These are phyloP conservation scores for Myxocyprinus asiaticus DNA, from an alignment of 2,113 vertebrate species.

Conservation along the genomic window DNA sequence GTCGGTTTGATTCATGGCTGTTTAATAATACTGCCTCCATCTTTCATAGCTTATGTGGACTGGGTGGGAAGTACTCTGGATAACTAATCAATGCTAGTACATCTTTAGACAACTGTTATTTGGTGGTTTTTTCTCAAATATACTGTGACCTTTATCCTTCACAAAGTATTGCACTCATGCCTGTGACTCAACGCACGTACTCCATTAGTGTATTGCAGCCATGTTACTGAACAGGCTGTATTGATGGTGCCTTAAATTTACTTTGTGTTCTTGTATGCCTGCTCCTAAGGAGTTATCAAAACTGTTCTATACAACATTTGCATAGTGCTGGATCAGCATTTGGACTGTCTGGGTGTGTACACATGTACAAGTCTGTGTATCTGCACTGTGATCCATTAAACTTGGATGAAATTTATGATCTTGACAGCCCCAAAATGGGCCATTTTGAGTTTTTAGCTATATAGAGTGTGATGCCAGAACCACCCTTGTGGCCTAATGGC, in stretches of 20 bases:
- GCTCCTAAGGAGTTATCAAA: neutral
- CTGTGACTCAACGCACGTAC: neutral
- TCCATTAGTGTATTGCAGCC: neutral
- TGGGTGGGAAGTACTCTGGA: slow-evolving; percentile 18
- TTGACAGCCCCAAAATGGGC: slow-evolving; percentile 21
- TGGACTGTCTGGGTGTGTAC: slow-evolving; percentile 22
- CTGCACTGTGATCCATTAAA: slow-evolving; percentile 81
- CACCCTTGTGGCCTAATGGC: slow-evolving; percentile 56
- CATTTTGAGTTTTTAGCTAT: neutral
- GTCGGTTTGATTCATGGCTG: neutral
- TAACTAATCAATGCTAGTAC: neutral
- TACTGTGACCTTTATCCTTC: slow-evolving; percentile 10
- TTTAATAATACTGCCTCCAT: slow-evolving; percentile 11
- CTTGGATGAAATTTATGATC: neutral
- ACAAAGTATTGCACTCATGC: neutral
- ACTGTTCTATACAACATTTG: slow-evolving; percentile 6
- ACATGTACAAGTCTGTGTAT: slow-evolving; percentile 52
- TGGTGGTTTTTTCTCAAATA: neutral
- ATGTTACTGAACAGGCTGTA: neutral
- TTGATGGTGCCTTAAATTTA: slow-evolving; percentile 17
- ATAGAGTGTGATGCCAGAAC: slow-evolving; percentile 81
- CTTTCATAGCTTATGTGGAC: neutral
- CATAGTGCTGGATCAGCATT: slow-evolving; percentile 41
- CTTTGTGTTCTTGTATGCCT: neutral
- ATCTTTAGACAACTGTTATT: no score